Evolutionary conservation across 2,888 invertebrate species (phyloP).

Genomic region (Pristionchus japonicus): DNA sequence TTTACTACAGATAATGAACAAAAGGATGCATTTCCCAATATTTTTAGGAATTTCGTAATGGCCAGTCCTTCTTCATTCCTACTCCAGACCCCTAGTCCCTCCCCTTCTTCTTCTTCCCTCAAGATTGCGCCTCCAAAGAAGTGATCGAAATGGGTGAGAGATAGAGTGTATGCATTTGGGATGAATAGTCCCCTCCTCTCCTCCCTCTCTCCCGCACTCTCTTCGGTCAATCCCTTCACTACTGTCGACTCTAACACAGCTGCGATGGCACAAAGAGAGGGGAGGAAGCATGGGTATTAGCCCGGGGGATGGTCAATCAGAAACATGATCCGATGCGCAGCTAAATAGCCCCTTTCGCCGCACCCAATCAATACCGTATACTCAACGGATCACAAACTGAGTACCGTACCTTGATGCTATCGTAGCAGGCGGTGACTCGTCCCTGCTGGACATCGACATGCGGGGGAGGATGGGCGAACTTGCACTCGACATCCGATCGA

Average conservation of each 20-base stretch:
- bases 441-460: constrained; percentile 99
- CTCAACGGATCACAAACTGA: background rate
- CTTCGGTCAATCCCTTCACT: background rate
- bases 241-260: background rate
- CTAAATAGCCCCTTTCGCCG: too few species aligned
- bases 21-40: too few species aligned
- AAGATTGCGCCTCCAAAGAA: background rate
- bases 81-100: background rate
- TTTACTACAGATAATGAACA: background rate
- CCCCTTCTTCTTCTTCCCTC: too few species aligned
- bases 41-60: background rate
- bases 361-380: constrained; percentile 49
- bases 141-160: background rate
- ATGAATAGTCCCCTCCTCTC: constrained; percentile 30
- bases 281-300: background rate
- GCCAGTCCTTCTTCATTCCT: background rate
- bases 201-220: constrained; percentile 21
- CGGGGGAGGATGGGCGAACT: constrained; percentile 98
- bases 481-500: constrained; percentile 98
- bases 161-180: constrained; percentile 29
- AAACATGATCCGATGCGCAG: background rate
- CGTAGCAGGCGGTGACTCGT: constrained; percentile 99
- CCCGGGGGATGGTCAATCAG: background rate
- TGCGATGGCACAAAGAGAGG: background rate
- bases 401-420: constrained; percentile 96